A percentile compares a stretch with the other conserved stretches of the same genome.
phyloP scores from a whole-genome alignment of 2,888 invertebrate genomes.

The Pandemis corylana region DNA sequence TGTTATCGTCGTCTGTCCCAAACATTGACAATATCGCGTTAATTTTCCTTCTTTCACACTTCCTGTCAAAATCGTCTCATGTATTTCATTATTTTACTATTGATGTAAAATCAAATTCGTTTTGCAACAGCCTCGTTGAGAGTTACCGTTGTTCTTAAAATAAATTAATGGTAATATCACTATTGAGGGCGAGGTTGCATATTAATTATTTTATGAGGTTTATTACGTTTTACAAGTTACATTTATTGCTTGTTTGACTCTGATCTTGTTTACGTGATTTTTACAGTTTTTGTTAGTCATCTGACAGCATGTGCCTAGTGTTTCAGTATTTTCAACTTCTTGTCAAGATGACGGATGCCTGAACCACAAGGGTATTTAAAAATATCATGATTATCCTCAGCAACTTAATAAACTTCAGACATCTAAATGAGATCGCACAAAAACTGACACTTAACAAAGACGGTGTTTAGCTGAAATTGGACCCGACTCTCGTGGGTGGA shows the following conservation, averaged over 20 bases:
- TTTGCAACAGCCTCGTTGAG: background rate
- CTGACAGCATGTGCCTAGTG: background rate
- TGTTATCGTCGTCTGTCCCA: too few relatives aligned
- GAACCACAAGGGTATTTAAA: background rate
- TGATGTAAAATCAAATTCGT: background rate
- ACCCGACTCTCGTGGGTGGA: background rate
- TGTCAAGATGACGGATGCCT: too few relatives aligned
- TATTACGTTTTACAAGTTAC: constrained; percentile 40
- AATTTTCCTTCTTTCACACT: too few relatives aligned
- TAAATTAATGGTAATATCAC: constrained; percentile 53
- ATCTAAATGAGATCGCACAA: background rate
- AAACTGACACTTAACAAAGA: constrained; percentile 1
- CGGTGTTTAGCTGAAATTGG: constrained; percentile 1
- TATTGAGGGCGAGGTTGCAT: constrained; percentile 45
- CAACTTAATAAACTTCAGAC: constrained; percentile 1
- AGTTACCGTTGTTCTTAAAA: constrained; percentile 50
- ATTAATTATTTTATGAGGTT: constrained; percentile 45
- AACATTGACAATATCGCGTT: too few relatives aligned
- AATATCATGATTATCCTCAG: background rate
- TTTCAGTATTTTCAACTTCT: too few relatives aligned
- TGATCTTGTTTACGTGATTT: constrained; percentile 37
- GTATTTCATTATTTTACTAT: too few relatives aligned
- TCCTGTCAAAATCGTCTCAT: too few relatives aligned
- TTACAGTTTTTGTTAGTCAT: background rate
- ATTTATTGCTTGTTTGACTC: constrained; percentile 50